These are phyloP conservation scores for Agrypnia vestita DNA, from an alignment of 1,140 invertebrate species.

Conservation along the genomic window DNA sequence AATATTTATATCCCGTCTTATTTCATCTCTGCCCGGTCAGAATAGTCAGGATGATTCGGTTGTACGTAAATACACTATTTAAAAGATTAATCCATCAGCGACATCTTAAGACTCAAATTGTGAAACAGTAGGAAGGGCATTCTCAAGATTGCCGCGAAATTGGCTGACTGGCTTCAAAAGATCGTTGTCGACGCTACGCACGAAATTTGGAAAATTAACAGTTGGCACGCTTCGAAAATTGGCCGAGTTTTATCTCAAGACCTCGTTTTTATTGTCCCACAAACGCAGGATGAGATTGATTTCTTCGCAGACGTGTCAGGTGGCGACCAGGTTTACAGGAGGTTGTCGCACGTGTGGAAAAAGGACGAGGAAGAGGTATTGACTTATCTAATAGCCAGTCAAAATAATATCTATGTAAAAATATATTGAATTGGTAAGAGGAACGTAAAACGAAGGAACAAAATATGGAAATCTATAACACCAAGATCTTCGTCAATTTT, in stretches of 20 bases:
- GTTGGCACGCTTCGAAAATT: slow-evolving; percentile 14
- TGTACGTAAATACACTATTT: too few relatives aligned
- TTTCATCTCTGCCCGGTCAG: too few relatives aligned
- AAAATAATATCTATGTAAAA: background rate
- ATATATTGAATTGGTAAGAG: slow-evolving; percentile 7
- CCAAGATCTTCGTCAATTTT: too few relatives aligned
- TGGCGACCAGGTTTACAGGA: slow-evolving; percentile 58
- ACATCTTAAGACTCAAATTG: background rate
- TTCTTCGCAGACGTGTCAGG: slow-evolving; percentile 45
- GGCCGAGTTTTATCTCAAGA: slow-evolving; percentile 15
- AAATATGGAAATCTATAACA: slow-evolving; percentile 13
- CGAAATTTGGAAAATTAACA: slow-evolving; percentile 17
- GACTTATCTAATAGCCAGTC: background rate
- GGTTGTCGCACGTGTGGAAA: slow-evolving; percentile 49
- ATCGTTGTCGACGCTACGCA: slow-evolving; percentile 26
- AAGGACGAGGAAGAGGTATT: slow-evolving; percentile 45
- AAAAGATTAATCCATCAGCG: background rate
- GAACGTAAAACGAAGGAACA: background rate
- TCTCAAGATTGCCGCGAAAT: background rate
- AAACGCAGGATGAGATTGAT: slow-evolving; percentile 51
- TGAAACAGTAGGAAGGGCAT: background rate
- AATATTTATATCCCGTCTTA: too few relatives aligned
- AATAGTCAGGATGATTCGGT: too few relatives aligned
- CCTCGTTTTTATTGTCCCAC: slow-evolving; percentile 42
- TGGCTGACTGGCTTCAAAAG: slow-evolving; percentile 31